phyloP scores from a whole-genome alignment of 2,113 vertebrate species.

The Pseudopodoces humilis region DNA sequence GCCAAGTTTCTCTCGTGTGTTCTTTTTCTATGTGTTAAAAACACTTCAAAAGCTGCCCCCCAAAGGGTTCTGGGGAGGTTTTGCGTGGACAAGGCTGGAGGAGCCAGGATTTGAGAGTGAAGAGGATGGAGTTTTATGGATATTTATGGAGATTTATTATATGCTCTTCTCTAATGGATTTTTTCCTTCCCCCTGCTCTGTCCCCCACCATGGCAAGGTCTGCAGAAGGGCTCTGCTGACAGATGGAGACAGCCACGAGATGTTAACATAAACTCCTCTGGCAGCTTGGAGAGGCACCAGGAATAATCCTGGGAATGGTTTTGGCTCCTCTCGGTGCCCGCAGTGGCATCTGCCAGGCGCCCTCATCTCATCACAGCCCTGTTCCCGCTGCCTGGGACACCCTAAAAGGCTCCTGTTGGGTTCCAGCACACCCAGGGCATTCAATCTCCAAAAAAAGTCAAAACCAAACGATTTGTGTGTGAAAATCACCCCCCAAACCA shows the following conservation, averaged over 20 bases:
- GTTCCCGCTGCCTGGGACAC: neutral
- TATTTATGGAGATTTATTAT: neutral
- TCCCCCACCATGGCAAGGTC: neutral
- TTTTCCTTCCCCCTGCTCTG: too few species aligned
- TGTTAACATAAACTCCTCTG: neutral
- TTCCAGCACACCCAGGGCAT: neutral
- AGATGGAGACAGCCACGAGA: neutral
- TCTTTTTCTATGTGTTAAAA: constrained; percentile 18
- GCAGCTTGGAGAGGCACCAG: neutral
- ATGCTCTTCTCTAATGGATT: neutral
- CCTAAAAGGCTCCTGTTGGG: neutral
- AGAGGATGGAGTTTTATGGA: neutral
- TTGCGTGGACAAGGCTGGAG: neutral
- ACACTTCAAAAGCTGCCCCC: neutral
- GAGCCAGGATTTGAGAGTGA: neutral
- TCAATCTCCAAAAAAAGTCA: too few species aligned
- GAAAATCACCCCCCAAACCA: neutral
- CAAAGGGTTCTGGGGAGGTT: neutral
- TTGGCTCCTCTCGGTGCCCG: neutral
- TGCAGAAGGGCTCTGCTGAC: neutral
- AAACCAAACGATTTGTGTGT: accelerated
- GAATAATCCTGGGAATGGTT: neutral
- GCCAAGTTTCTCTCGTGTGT: neutral
- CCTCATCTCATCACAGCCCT: neutral
- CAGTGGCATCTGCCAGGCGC: neutral